phyloP scores from a whole-genome alignment of 2,888 invertebrate species.

The Epirrita christyi region DNA sequence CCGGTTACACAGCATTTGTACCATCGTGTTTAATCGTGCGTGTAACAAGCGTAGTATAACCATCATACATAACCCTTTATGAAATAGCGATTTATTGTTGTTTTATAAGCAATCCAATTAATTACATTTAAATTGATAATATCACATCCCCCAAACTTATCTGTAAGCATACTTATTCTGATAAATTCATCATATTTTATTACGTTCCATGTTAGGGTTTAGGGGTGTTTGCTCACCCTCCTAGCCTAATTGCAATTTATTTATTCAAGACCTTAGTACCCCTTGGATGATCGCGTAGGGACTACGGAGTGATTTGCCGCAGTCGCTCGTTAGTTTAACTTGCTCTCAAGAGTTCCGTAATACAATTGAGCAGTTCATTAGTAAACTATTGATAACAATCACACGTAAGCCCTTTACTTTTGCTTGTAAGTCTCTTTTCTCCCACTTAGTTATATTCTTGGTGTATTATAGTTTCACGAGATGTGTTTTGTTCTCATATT shows the following conservation, averaged over 20 bases:
- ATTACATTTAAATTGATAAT: slow-evolving; percentile 57
- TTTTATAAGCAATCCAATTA: not conserved
- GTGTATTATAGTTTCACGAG: no score
- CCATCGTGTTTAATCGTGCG: slow-evolving; percentile 57
- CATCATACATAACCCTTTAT: slow-evolving; percentile 45
- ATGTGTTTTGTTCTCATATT: no score
- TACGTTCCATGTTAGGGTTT: slow-evolving; percentile 41
- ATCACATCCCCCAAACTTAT: slow-evolving; percentile 44
- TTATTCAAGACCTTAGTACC: slow-evolving; percentile 73
- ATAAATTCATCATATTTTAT: slow-evolving; percentile 57
- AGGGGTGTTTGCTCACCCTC: slow-evolving; percentile 55
- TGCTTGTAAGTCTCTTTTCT: not conserved
- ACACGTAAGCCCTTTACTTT: slow-evolving; percentile 6
- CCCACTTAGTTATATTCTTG: not conserved
- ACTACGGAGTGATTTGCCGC: slow-evolving; percentile 50
- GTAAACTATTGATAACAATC: slow-evolving; percentile 26
- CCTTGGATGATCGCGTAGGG: slow-evolving; percentile 54
- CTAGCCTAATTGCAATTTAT: slow-evolving; percentile 79
- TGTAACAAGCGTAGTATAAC: slow-evolving; percentile 44
- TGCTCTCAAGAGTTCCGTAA: slow-evolving; percentile 48
- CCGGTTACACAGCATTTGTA: slow-evolving; percentile 54
- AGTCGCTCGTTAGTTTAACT: slow-evolving; percentile 64
- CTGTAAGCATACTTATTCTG: slow-evolving; percentile 26
- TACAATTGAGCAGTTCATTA: slow-evolving; percentile 48
- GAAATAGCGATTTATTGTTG: slow-evolving; percentile 31